Conservation (phyloP, 2,797 vertebrate species). For the Rhodeus uyekii region DNA sequence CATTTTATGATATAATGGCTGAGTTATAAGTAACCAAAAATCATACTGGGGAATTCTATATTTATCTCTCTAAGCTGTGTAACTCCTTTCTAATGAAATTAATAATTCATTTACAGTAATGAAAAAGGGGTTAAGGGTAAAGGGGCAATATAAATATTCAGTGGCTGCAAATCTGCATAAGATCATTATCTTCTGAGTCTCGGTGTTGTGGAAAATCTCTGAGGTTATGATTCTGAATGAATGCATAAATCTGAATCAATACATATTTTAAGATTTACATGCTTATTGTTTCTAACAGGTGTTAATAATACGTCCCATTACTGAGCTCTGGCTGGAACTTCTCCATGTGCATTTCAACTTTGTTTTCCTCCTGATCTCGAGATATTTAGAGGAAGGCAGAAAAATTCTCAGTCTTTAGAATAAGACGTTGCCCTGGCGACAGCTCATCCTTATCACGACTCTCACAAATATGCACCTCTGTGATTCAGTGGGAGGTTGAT, state of each 20-base stretch:
- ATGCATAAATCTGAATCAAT: slow-evolving; percentile 17
- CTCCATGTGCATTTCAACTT: background rate
- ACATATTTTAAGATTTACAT: slow-evolving; percentile 2
- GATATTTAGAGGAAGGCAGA: slow-evolving; percentile 22
- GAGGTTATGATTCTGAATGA: slow-evolving; percentile 1
- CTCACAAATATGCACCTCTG: slow-evolving; percentile 48
- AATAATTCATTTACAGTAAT: slow-evolving; percentile 19
- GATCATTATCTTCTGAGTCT: background rate
- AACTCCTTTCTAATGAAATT: background rate
- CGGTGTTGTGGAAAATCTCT: background rate
- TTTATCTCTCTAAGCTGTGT: background rate
- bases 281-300: background rate
- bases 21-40: background rate
- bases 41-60: background rate
- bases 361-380: slow-evolving; percentile 9
- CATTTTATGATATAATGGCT: background rate
- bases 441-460: slow-evolving; percentile 49
- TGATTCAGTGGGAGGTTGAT: slow-evolving; percentile 44
- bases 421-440: slow-evolving; percentile 52
- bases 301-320: background rate
- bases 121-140: slow-evolving; percentile 8
- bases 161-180: slow-evolving; percentile 9
- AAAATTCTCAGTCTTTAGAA: slow-evolving; percentile 36
- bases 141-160: slow-evolving; percentile 5
- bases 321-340: background rate